Percentiles rank a stretch among this genome's conserved stretches.
phyloP scores from a whole-genome alignment of 2,888 invertebrate genomes.

The Elmis aenea region DNA sequence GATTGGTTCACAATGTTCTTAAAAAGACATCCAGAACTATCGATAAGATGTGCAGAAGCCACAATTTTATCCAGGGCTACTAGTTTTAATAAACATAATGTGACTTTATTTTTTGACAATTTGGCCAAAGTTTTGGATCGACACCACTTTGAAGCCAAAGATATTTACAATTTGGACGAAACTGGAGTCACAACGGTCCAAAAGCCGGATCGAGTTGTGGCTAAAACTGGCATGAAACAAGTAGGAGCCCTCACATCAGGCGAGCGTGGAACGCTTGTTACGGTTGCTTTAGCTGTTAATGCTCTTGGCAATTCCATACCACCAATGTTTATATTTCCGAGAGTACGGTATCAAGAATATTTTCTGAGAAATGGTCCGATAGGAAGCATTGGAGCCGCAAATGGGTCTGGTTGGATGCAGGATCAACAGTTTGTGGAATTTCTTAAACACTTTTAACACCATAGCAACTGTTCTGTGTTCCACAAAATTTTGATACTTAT shows the following conservation, averaged over 20 bases:
- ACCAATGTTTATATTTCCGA: constrained; percentile 33
- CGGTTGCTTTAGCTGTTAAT: constrained; percentile 26
- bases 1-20: constrained; percentile 10
- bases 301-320: constrained; percentile 31
- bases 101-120: constrained; percentile 23
- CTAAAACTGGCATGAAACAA: constrained; percentile 31
- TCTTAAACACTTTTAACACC: constrained; percentile 12
- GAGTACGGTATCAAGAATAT: constrained; percentile 21
- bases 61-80: constrained; percentile 19
- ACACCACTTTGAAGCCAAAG: constrained; percentile 26
- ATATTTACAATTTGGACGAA: constrained; percentile 42
- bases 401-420: constrained; percentile 25
- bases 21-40: constrained; percentile 19
- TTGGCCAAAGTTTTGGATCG: constrained; percentile 23
- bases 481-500: constrained; percentile 13
- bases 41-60: constrained; percentile 16
- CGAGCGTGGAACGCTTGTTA: constrained; percentile 31
- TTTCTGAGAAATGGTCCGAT: constrained; percentile 19
- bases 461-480: constrained; percentile 3
- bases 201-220: constrained; percentile 34
- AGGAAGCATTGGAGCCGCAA: constrained; percentile 17
- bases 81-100: constrained; percentile 20
- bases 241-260: constrained; percentile 32
- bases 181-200: constrained; percentile 42
- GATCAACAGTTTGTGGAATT: constrained; percentile 15